Percentiles rank a stretch among this genome's conserved stretches.
Evolutionary conservation across 2,797 vertebrate species (phyloP).

Genomic region (Karalla daura): DNA sequence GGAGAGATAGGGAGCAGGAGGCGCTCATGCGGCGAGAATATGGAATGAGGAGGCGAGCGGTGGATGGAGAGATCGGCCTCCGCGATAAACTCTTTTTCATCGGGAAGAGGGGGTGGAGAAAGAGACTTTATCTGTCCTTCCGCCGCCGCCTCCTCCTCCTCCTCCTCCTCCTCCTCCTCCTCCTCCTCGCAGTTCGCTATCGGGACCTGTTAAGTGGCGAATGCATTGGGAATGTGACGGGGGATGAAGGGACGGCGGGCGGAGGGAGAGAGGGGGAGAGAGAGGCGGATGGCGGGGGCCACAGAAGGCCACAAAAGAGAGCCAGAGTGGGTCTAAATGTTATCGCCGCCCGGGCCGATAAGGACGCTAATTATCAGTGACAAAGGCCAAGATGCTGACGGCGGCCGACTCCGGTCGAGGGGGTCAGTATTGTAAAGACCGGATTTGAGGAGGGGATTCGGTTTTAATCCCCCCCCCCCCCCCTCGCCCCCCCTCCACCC

Average conservation of each 20-base stretch:
- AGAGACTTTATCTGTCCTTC: constrained; percentile 72
- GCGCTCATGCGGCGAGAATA: constrained; percentile 73
- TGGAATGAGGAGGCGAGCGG: constrained; percentile 67
- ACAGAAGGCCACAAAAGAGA: constrained; percentile 56
- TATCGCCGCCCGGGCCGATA: constrained; percentile 75
- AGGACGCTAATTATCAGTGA: constrained; percentile 79
- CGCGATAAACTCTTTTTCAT: constrained; percentile 76
- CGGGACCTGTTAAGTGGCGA: constrained; percentile 70
- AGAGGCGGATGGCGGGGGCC: constrained; percentile 30
- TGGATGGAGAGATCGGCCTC: constrained; percentile 71
- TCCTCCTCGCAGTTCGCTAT: constrained; percentile 69
- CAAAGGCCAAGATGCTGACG: constrained; percentile 60
- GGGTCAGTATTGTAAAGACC: constrained; percentile 53
- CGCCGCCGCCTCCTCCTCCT: constrained; percentile 63
- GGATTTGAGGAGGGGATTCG: constrained; percentile 48
- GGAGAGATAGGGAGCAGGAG: constrained; percentile 68
- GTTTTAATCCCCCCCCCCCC: constrained; percentile 45
- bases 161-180: too few relatives aligned
- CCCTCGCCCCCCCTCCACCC: too few relatives aligned
- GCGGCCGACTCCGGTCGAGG: constrained; percentile 37
- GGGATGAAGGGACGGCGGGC: constrained; percentile 55
- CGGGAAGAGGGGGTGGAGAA: constrained; percentile 47
- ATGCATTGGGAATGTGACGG: constrained; percentile 73
- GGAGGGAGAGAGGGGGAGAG: constrained; percentile 52
- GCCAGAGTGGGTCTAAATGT: constrained; percentile 75